phyloP scores from a whole-genome alignment of 2,888 invertebrate species.

The Frankliniella fusca region DNA sequence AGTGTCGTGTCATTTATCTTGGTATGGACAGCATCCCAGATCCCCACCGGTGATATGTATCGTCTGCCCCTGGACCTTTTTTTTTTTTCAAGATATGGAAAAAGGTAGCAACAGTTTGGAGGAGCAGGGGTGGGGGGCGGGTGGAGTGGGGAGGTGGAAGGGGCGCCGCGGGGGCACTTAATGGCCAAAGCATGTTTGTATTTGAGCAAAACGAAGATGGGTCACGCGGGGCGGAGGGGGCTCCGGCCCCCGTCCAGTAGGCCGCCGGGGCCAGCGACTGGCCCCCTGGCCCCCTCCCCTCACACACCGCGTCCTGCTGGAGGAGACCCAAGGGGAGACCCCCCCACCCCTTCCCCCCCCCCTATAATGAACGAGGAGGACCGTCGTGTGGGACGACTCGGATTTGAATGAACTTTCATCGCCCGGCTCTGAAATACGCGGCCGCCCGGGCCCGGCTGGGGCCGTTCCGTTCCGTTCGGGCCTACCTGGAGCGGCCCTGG shows the following conservation, averaged over 20 bases:
- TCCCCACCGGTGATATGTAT: not conserved
- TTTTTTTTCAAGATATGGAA: conserved; percentile 19
- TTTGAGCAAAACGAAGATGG: conserved; percentile 20
- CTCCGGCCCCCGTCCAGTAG: not conserved
- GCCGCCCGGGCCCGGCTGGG: not conserved
- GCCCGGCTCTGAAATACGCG: not conserved
- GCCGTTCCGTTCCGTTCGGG: not conserved
- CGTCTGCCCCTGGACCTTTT: not conserved
- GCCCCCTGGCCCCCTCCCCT: not conserved
- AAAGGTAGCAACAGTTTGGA: conserved; percentile 8
- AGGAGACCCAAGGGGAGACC: not conserved
- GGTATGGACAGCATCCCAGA: conserved; percentile 23
- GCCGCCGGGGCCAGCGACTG: not conserved
- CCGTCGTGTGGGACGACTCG: not conserved
- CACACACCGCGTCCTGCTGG: not conserved
- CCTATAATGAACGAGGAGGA: not conserved
- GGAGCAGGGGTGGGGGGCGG: too few species aligned
- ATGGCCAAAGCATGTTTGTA: conserved; percentile 24
- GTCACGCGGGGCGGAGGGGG: not conserved
- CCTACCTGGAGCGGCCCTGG: too few species aligned
- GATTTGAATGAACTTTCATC: conserved; percentile 11
- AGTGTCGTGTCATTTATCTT: conserved; percentile 6
- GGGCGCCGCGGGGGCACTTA: not conserved
- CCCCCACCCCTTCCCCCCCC: not conserved
- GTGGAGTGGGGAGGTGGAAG: not conserved